A percentile compares a stretch with the other conserved stretches of the same genome.
These are phyloP conservation scores for Diprion similis DNA, from an alignment of 1,140 invertebrate genomes.

Conservation along the genomic window DNA sequence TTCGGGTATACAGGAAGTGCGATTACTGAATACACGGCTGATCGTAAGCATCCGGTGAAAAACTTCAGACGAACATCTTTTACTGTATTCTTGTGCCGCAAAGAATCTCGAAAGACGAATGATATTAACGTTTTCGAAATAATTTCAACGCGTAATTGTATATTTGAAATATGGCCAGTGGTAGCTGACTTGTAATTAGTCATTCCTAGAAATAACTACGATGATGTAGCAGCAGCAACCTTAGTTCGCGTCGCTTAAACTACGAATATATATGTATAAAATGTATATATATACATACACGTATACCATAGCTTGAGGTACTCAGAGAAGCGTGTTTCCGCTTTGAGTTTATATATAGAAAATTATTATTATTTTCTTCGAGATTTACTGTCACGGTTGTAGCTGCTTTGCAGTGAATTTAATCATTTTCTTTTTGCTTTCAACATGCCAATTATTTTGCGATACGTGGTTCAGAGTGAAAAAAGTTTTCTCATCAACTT, in stretches of 20 bases:
- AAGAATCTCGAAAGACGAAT: too few relatives aligned
- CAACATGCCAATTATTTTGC: too few relatives aligned
- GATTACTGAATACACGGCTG: too few relatives aligned
- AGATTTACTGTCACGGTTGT: neutral
- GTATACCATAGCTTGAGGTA: neutral
- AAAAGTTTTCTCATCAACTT: too few relatives aligned
- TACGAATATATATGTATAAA: too few relatives aligned
- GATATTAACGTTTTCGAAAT: neutral
- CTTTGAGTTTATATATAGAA: neutral
- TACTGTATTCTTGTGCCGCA: too few relatives aligned
- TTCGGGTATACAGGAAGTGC: too few relatives aligned
- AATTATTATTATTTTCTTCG: neutral
- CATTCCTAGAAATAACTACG: conserved; percentile 60
- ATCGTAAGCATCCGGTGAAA: too few relatives aligned
- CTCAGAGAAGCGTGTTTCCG: conserved; percentile 4
- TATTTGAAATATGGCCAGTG: neutral
- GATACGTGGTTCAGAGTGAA: too few relatives aligned
- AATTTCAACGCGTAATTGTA: neutral
- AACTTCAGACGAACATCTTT: too few relatives aligned
- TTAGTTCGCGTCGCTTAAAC: conserved; percentile 15
- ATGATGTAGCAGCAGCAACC: conserved; percentile 33
- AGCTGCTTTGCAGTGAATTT: neutral
- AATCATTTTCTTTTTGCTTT: too few relatives aligned
- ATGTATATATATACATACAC: too few relatives aligned
- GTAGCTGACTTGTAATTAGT: conserved; percentile 39